Evolutionary conservation across 2,113 vertebrate species (phyloP).

Genomic region (Macroglossus sobrinus): DNA sequence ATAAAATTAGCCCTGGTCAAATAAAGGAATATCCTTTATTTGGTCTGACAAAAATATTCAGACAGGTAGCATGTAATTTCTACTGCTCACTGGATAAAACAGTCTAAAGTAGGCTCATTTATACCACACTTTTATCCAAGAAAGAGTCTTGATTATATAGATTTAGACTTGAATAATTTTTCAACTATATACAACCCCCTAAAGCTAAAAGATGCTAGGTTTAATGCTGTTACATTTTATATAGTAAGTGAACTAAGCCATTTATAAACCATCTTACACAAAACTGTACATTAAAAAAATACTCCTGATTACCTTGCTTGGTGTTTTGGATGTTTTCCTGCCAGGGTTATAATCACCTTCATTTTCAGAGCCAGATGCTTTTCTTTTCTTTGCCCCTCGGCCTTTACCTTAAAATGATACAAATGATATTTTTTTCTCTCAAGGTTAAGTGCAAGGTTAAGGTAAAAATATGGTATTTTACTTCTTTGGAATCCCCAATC

Average conservation of each 20-base stretch:
- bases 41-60: neutral
- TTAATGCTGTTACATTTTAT: neutral
- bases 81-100: neutral
- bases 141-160: neutral
- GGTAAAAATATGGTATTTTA: neutral
- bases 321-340: constrained; percentile 86
- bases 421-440: neutral
- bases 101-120: neutral
- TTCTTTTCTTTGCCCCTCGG: constrained; percentile 94
- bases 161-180: neutral
- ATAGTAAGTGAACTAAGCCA: neutral
- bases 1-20: neutral
- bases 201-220: neutral
- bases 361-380: constrained; percentile 93
- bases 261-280: neutral
- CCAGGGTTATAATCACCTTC: constrained; percentile 93
- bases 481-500: neutral
- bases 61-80: neutral
- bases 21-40: neutral
- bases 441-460: neutral
- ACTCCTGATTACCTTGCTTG: constrained; percentile 81
- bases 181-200: neutral
- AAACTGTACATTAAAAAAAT: neutral
- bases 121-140: neutral
- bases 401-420: constrained; percentile 87